These are phyloP conservation scores for Spondyliosoma cantharus DNA, from an alignment of 2,797 vertebrate species.

Conservation along the genomic window DNA sequence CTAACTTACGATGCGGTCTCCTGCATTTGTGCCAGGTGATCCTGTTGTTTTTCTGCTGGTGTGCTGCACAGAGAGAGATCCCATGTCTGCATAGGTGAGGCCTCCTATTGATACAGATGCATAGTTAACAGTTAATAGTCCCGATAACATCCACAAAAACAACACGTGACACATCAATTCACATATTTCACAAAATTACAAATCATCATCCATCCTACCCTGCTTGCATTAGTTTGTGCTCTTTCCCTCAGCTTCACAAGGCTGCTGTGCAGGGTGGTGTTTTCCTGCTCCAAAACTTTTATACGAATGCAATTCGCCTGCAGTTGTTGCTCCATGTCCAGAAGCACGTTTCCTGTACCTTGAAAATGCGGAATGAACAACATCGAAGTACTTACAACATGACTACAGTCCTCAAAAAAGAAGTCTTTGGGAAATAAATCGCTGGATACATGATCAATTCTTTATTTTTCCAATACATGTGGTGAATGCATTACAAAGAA, in stretches of 20 bases:
- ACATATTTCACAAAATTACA: neutral
- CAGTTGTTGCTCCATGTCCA: conserved; percentile 93
- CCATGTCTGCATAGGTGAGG: conserved; percentile 73
- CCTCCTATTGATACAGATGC: conserved; percentile 69
- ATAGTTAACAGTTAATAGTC: neutral
- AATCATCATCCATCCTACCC: conserved; percentile 70
- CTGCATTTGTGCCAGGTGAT: conserved; percentile 17
- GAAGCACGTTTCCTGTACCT: conserved; percentile 87
- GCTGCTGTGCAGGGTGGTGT: conserved; percentile 78
- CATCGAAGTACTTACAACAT: conserved; percentile 4
- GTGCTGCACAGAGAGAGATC: conserved; percentile 28
- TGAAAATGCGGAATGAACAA: conserved; percentile 24
- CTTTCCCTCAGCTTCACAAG: conserved; percentile 84
- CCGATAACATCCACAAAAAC: neutral
- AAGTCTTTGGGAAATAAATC: neutral
- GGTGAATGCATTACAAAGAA: neutral
- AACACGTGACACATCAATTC: neutral
- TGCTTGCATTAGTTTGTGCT: conserved; percentile 67
- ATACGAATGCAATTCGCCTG: conserved; percentile 90
- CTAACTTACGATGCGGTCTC: conserved; percentile 55
- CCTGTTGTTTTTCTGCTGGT: conserved; percentile 19
- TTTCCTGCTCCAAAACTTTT: conserved; percentile 89
- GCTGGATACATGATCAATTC: neutral
- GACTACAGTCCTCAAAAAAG: neutral
- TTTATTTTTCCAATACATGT: neutral